Evolutionary conservation across 2,113 vertebrate species (phyloP).

Genomic region (Calyptomena viridis): DNA sequence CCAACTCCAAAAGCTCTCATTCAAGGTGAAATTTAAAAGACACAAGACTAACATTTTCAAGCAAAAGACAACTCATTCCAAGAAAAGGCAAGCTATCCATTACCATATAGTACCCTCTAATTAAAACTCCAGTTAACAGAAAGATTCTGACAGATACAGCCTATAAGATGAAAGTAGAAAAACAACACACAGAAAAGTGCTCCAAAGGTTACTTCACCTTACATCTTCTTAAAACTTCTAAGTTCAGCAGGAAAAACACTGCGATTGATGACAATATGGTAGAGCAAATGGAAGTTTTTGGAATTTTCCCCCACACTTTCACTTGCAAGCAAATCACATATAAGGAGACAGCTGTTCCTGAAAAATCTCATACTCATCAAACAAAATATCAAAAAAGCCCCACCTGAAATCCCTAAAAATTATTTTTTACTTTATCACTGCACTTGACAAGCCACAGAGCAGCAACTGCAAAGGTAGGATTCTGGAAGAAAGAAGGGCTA

Average conservation of each 20-base stretch:
- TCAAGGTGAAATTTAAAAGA: not conserved
- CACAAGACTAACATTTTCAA: not conserved
- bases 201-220: not conserved
- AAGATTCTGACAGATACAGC: not conserved
- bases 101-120: not conserved
- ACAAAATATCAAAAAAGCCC: rapidly evolving
- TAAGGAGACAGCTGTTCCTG: not conserved
- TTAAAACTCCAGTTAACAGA: not conserved
- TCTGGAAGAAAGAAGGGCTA: not conserved
- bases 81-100: not conserved
- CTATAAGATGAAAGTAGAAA: not conserved
- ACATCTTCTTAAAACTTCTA: not conserved
- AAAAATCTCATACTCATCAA: not conserved
- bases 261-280: not conserved
- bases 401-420: not conserved
- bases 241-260: not conserved
- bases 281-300: not conserved
- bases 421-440: not conserved
- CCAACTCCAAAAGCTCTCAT: not conserved
- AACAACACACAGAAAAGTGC: not conserved
- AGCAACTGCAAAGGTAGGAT: not conserved
- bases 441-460: not conserved
- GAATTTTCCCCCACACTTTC: not conserved
- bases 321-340: not conserved
- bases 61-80: not conserved